A percentile compares a stretch with the other conserved stretches of the same genome.
These are phyloP conservation scores for Sphaeridia pumilis DNA, from an alignment of 2,888 invertebrate species.

Conservation along the genomic window DNA sequence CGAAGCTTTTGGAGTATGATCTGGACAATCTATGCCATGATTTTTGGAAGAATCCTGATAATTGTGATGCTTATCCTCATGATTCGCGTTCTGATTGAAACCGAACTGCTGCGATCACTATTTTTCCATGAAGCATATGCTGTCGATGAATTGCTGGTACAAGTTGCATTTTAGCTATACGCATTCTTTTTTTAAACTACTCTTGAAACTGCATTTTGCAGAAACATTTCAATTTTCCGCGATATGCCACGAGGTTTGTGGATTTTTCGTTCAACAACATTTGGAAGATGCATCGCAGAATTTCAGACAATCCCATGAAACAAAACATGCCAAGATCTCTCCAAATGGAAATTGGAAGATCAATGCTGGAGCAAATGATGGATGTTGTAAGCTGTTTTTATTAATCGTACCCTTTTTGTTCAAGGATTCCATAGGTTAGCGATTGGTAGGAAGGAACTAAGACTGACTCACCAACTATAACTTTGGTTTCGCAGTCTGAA, in stretches of 20 bases:
- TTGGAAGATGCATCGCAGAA: constrained; percentile 14
- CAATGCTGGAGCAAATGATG: constrained; percentile 18
- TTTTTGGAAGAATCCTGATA: constrained; percentile 14
- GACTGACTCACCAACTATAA: too few relatives aligned
- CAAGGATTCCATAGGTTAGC: background rate
- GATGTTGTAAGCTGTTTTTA: constrained; percentile 6
- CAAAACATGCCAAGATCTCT: constrained; percentile 13
- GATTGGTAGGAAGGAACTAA: background rate
- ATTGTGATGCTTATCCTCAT: constrained; percentile 5
- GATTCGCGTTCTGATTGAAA: constrained; percentile 15
- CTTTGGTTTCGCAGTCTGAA: constrained; percentile 18
- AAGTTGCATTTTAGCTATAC: too few relatives aligned
- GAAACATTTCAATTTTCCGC: constrained; percentile 17
- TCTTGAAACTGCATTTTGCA: constrained; percentile 3
- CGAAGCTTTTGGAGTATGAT: background rate
- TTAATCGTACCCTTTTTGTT: background rate
- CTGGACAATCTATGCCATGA: constrained; percentile 8
- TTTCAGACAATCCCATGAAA: constrained; percentile 18
- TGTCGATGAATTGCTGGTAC: constrained; percentile 18
- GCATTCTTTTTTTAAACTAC: too few relatives aligned
- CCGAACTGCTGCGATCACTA: constrained; percentile 15
- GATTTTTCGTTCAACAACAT: constrained; percentile 18
- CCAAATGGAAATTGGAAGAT: constrained; percentile 13
- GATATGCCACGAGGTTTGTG: constrained; percentile 8
- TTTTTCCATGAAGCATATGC: constrained; percentile 21